Base-by-base conservation (phyloP, 2,797 vertebrate species). In the Vespertilio murinus region DNA sequence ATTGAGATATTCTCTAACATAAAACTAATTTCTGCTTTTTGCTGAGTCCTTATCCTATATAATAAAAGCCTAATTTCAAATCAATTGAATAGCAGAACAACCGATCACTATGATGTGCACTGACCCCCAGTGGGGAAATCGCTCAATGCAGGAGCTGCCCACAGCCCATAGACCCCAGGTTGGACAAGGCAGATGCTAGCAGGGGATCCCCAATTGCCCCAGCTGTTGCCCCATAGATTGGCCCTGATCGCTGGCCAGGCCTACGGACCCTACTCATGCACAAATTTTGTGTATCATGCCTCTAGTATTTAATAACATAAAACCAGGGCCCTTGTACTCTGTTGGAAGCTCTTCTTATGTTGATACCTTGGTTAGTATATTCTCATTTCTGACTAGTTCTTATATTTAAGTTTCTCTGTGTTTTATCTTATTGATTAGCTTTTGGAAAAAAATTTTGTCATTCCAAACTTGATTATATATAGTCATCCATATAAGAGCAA, bases 1-100 rank as follows among this genome's bases (percentile, higher is more conserved):
- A 92, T 17, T 91, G 18, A n/a, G 35, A 71, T 59, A 47, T 25
- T 75, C 88, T 90, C 52, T 90, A 71, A 73, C 38, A 92, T 56
- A 74, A 81, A 77, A 69, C n/a, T 79, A 3, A 52, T 79, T 64
- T 67, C 69, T 86, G 42, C 42, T 54, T 90, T 79, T 84, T 74
- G 4, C 52, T 79, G 47, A 83, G 8, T 45, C n/a, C 25, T 69
- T 85, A 64, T 54, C 52, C 52, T 54, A 54, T 54, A 54, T 22
- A 54, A 54, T 54, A 54, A 23, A 54, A 22, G 8, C 20, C 52
- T 54, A 54, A 54, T 54, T 54, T 20, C 52, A 54, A 54, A 54
- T 9, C 3, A 3, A 54, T 8, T 52, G 52, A 54, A 54, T 54
- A 20, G 52, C 52, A 54, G 20, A 54, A 54, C 8, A 3, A 54